Base-by-base conservation (phyloP, 2,797 vertebrate genomes). In the Falco concolor region DNA sequence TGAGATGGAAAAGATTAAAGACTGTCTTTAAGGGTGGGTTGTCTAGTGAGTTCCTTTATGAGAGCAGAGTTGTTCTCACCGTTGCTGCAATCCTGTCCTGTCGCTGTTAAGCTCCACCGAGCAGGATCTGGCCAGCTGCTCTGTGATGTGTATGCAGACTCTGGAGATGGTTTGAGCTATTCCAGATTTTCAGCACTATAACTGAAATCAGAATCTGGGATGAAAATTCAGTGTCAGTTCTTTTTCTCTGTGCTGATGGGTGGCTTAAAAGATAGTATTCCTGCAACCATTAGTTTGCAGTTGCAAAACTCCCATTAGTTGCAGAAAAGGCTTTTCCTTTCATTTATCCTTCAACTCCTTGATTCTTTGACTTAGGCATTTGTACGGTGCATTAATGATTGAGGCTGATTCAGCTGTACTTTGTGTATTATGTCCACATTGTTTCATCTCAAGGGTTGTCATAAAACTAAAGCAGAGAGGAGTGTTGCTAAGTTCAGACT, bases 351-450 rank as follows among this genome's bases (percentile, higher is more conserved):
- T 96, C 92, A 90, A 17, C 75, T 95, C 80, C 77, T 92, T 90
- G 92, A 90, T 90, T 87, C 92, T 91, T 81, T 78, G 79, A 72
- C 83, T 95, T 87, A 87, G 91, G 82, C 44, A 45, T 84, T 79
- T 89, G 74, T 83, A 32, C 79, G 77, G 44, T 84, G 77, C 80
- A 70, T 96, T 95, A 95, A 88, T 90, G 93, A 88, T 30, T 49
- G 91, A 95, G 87, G 87, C 91, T 92, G 91, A 93, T 93, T 95
- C 95, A 95, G 89, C 94, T 89, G 60, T 90, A 68, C 85, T 85
- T 92, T 69, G 61, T 77, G 70, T 75, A 68, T 45, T 53, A 79
- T 34, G 90, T 91, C 92, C 80, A 75, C 86, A 68, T 89, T 90
- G 84, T 78, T 95, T 91, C 87, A 68, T 73, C 90, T 81, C 77